A percentile compares a stretch with the other conserved stretches of the same genome.
phyloP scores from a whole-genome alignment of 2,888 invertebrate genomes.

The Emmelina monodactyla region DNA sequence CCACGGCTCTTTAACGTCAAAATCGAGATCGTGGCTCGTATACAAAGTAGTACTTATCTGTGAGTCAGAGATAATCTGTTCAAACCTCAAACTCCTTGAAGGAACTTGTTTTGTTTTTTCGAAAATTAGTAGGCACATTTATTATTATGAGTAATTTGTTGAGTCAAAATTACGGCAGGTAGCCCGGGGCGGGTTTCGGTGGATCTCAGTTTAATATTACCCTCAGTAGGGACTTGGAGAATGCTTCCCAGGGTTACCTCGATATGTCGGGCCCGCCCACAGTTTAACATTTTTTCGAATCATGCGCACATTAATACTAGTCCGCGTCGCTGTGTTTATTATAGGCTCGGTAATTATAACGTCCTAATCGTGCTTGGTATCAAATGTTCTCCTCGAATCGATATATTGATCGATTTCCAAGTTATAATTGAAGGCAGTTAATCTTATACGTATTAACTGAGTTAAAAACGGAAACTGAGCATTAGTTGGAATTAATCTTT shows the following conservation, averaged over 20 bases:
- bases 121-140: constrained; percentile 56
- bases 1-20: too few species aligned
- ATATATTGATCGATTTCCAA: too few species aligned
- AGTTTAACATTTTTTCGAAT: constrained; percentile 59
- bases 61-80: constrained; percentile 39
- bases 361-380: constrained; percentile 26
- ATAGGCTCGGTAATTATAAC: constrained; percentile 42
- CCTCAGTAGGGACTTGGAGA: background rate
- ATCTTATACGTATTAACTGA: too few species aligned
- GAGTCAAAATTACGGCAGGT: constrained; percentile 60
- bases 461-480: too few species aligned
- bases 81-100: constrained; percentile 27
- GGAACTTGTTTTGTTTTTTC: constrained; percentile 30
- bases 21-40: too few species aligned
- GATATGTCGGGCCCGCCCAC: constrained; percentile 44
- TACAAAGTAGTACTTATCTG: too few species aligned
- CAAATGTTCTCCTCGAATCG: too few species aligned
- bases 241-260: constrained; percentile 31
- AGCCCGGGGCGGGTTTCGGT: constrained; percentile 42
- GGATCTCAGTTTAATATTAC: constrained; percentile 21
- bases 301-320: constrained; percentile 50
- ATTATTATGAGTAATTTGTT: constrained; percentile 63
- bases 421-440: too few species aligned
- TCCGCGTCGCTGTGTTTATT: constrained; percentile 51
- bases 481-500: too few species aligned